Evolutionary conservation across 2,797 vertebrate species (phyloP), one percentile per base, ranked within the genome.

Genomic region (Hipposideros larvatus): DNA sequence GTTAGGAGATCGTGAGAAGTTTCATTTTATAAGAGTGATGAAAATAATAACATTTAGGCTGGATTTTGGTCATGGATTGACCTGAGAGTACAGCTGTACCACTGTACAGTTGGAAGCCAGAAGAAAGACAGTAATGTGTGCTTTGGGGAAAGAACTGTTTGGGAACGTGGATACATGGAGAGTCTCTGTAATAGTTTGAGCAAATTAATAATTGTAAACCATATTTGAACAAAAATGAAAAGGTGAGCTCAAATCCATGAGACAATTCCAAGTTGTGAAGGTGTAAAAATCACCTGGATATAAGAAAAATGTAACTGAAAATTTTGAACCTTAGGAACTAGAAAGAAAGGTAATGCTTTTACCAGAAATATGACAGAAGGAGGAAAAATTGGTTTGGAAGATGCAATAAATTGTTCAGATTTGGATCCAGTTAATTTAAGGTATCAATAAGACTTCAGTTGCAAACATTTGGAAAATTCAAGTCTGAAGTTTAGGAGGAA

Each of bases 131-230:
- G 15, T 51, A 70, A 9, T 4, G 14, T 41, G 57, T 59, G 10
- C 31, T 63, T 43, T 75, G 41, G 46, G 53, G 13, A 94, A 90
- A 86, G n/a, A 48, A 86, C 4, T 85, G 11, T 7, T 80, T 26
- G n/a, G 15, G 51, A 85, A 77, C 68, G 59, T 43, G 77, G 24
- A 86, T 34, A 89, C 18, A 73, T 68, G 26, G 31, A 83, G 55
- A 28, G 57, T 80, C 37, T 48, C 10, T 46, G 43, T 51, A 61
- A 55, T 48, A 85, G n/a, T 71, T 48, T 75, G 21, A 59, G 5
- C 15, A 94, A 94, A 85, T 79, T 46, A 63, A 80, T 53, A 63
- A 77, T 63, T 59, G 37, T 94, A 83, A 77, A 34, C 24, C 34
- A 80, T 22, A 94, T 2, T 48, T 34, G 48, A 95, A 74, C 51